Evolutionary conservation across 2,888 invertebrate species (phyloP).

Genomic region (Criorhina ranunculi): DNA sequence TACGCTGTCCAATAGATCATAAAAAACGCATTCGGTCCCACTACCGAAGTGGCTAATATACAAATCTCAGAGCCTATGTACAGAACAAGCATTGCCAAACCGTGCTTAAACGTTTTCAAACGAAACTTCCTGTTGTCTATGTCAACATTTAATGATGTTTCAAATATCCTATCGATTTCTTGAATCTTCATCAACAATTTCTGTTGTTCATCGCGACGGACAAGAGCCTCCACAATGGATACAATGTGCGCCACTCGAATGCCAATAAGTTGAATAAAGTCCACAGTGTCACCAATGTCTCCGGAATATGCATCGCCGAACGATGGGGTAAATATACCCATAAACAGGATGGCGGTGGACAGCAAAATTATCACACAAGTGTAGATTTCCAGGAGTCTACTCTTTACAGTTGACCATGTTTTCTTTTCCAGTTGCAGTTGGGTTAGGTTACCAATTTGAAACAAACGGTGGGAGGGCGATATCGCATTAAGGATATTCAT

Average conservation of each 20-base stretch:
- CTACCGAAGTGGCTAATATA: constrained; percentile 78
- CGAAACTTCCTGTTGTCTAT: constrained; percentile 79
- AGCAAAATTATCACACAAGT: constrained; percentile 69
- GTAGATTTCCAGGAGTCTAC: constrained; percentile 79
- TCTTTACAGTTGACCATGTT: constrained; percentile 71
- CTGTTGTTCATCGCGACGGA: constrained; percentile 77
- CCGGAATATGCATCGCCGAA: constrained; percentile 55
- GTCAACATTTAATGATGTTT: constrained; percentile 79
- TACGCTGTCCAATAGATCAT: constrained; percentile 80
- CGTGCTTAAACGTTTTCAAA: constrained; percentile 56
- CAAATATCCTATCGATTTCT: constrained; percentile 81
- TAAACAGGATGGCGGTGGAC: constrained; percentile 76
- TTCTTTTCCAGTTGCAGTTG: constrained; percentile 78
- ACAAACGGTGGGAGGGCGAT: constrained; percentile 75
- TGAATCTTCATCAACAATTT: constrained; percentile 78
- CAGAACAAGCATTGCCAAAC: constrained; percentile 77
- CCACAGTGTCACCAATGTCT: constrained; percentile 80
- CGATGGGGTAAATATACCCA: constrained; percentile 77
- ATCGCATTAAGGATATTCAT: constrained; percentile 80
- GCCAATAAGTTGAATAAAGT: constrained; percentile 81
- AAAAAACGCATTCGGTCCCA: constrained; percentile 64
- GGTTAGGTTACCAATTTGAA: constrained; percentile 79
- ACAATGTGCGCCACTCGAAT: constrained; percentile 81
- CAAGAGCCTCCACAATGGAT: constrained; percentile 80
- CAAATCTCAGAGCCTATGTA: constrained; percentile 79